phyloP scores from a whole-genome alignment of 2,888 invertebrate genomes.

The Eristalis tenax region DNA sequence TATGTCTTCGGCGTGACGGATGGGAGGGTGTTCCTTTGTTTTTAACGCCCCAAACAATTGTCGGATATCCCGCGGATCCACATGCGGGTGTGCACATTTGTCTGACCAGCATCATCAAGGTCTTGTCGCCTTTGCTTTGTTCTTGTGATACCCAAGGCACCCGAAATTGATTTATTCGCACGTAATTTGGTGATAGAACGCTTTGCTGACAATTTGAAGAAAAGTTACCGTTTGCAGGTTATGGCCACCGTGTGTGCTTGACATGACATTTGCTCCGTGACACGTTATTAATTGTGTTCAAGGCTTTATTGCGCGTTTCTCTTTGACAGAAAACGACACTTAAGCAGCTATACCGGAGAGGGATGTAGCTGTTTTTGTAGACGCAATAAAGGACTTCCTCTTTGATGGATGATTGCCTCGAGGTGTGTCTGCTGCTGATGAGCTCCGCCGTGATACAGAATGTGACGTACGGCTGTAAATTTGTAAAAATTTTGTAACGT shows the following conservation, averaged over 20 bases:
- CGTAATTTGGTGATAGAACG: constrained; percentile 61
- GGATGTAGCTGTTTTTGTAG: not conserved
- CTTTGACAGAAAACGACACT: not conserved
- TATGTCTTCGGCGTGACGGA: constrained; percentile 35
- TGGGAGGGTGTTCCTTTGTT: constrained; percentile 19
- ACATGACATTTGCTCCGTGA: constrained; percentile 39
- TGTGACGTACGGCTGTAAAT: not conserved
- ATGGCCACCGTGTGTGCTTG: constrained; percentile 32
- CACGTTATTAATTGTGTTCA: constrained; percentile 20
- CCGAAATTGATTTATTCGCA: constrained; percentile 65
- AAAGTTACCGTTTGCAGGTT: constrained; percentile 26
- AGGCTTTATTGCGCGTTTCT: constrained; percentile 10
- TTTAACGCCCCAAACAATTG: constrained; percentile 1
- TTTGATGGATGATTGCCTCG: not conserved
- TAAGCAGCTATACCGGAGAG: not conserved
- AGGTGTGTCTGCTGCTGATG: not conserved
- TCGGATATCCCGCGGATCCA: not conserved
- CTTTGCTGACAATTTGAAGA: constrained; percentile 46
- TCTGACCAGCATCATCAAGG: constrained; percentile 22
- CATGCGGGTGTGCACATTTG: not conserved
- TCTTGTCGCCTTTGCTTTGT: not conserved
- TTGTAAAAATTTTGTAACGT: not conserved
- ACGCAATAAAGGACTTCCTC: not conserved
- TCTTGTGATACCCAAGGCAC: constrained; percentile 1
- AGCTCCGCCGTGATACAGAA: not conserved